phyloP scores from a whole-genome alignment of 1,140 invertebrate species.

The Leptinotarsa lineolata region DNA sequence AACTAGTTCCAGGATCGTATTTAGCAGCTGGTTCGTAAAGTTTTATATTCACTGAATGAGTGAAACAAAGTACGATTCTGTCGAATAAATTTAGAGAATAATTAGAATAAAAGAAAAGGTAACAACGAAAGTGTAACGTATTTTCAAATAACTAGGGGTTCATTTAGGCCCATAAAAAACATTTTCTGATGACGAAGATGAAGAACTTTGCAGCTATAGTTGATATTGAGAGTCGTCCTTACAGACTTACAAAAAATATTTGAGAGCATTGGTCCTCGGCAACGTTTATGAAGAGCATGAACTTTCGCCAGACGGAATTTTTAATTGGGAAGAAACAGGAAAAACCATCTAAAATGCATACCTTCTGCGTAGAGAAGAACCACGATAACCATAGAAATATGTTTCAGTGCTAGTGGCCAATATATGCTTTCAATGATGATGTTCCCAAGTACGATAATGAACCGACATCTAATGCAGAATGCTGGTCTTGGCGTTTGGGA shows the following conservation, averaged over 20 bases:
- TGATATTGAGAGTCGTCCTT: conserved; percentile 24
- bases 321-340: conserved; percentile 34
- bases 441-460: conserved; percentile 40
- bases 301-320: conserved; percentile 48
- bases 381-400: conserved; percentile 52
- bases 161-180: conserved; percentile 18
- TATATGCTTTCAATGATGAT: conserved; percentile 50
- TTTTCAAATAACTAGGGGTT: no score
- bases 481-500: no score
- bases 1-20: no score
- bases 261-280: conserved; percentile 34
- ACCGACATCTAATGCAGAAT: neutral
- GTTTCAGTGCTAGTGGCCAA: conserved; percentile 49
- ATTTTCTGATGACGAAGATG: conserved; percentile 16
- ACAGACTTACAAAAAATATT: conserved; percentile 25
- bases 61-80: no score
- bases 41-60: no score
- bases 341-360: conserved; percentile 56
- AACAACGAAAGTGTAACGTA: no score
- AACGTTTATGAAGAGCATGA: conserved; percentile 43
- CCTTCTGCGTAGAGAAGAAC: conserved; percentile 47
- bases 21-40: no score
- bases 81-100: no score
- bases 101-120: no score
- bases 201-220: conserved; percentile 4